These are phyloP conservation scores for Pangasius sanitwongsei DNA, from an alignment of 2,797 vertebrate genomes.

Conservation along the genomic window DNA sequence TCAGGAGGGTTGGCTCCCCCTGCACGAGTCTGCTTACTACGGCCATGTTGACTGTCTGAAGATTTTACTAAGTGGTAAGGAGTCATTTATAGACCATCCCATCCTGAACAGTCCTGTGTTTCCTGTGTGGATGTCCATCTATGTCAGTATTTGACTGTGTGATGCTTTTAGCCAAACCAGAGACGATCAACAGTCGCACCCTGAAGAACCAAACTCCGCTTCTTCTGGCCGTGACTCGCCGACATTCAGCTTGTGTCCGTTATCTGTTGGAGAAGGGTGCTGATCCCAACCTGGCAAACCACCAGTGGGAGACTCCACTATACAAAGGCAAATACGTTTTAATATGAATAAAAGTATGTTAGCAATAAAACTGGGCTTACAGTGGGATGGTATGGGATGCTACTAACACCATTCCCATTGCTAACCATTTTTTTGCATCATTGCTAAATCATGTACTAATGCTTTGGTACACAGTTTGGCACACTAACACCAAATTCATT, in stretches of 20 bases:
- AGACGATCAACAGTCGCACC: slow-evolving; percentile 78
- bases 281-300: slow-evolving; percentile 82
- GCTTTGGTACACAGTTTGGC: not conserved
- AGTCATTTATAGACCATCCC: not conserved
- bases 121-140: not conserved
- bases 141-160: not conserved
- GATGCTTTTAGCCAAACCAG: slow-evolving; percentile 71
- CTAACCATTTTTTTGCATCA: not conserved
- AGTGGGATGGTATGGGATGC: not conserved
- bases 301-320: slow-evolving; percentile 79
- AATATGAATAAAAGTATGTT: not conserved
- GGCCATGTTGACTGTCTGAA: slow-evolving; percentile 78
- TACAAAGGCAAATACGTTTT: slow-evolving; percentile 76
- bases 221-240: slow-evolving; percentile 74
- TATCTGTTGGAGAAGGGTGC: slow-evolving; percentile 79
- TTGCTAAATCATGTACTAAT: not conserved
- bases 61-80: slow-evolving; percentile 77
- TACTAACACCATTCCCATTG: not conserved
- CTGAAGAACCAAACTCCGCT: slow-evolving; percentile 81
- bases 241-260: slow-evolving; percentile 73
- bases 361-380: not conserved
- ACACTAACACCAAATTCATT: too few species aligned
- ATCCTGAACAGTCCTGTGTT: not conserved
- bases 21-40: slow-evolving; percentile 84
- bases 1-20: slow-evolving; percentile 80